Base-by-base conservation (phyloP, 2,113 vertebrate genomes). In the Patagioenas fasciata region DNA sequence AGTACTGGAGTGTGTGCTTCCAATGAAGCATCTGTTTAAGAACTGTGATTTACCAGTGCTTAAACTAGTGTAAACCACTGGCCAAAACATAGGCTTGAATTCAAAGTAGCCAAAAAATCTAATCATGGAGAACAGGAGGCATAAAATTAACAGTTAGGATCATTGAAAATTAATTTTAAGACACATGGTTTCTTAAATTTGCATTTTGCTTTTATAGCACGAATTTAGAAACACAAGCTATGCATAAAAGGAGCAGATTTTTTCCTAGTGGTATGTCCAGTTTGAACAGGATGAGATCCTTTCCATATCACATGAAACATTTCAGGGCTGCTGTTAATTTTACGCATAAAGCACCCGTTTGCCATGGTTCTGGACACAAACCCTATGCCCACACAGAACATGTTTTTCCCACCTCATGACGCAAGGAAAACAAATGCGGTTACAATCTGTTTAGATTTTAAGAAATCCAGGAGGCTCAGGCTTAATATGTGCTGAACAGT, bases 341-440 rank as follows among this genome's bases (percentile, higher is more conserved):
- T 44, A 38, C 0, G 0, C 12, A 26, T 47, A 77, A 80, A 69
- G 20, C 5, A 57, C 1, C 10, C 11, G 17, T 15, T 70, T 86
- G 40, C 42, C 34, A 10, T 34, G 8, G 28, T 24, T 84, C 14
- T 36, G 32, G 44, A 57, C 40, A 70, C 10, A 47, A 81, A 28
- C 28, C 47, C 23, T 0, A 1, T 51, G 57, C 6, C 21, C 57
- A 47, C 11, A 60, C 2, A 51, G 42, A 80, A 65, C 6, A 2
- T 12, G 8, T 60, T 77, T 56, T 85, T 32, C 32, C 29, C 38
- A 40, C 14, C 7, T 88, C 38, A 23, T 58, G 51, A 71, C 1
- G 6, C 44, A 80, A 40, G n/a, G 34, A 82, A 92, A 80, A 1
- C 4, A 64, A 78, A 82, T 5, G 0, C 2, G 1, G 25, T 71